Conservation (phyloP, 2,113 vertebrate genomes). For the Halichoeres trimaculatus region DNA sequence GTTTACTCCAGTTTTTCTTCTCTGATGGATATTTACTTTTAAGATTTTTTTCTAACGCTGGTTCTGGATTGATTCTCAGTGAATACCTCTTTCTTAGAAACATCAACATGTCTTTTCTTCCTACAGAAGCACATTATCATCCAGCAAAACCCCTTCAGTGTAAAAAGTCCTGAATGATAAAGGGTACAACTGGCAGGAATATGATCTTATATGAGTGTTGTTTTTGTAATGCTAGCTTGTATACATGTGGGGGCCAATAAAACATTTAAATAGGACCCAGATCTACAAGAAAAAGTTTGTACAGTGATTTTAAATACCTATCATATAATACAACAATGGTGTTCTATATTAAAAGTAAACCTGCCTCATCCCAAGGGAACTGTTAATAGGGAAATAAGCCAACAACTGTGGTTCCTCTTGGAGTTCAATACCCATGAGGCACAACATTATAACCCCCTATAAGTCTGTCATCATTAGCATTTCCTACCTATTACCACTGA, state of each 20-base stretch:
- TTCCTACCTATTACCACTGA: conserved; percentile 43
- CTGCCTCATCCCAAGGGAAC: background rate
- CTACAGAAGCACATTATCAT: no score
- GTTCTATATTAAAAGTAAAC: conserved; percentile 13
- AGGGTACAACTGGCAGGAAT: no score
- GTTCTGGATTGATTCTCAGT: no score
- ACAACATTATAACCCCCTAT: conserved; percentile 29
- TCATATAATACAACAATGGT: background rate
- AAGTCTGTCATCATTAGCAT: conserved; percentile 50
- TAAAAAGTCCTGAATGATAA: no score
- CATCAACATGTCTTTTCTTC: no score
- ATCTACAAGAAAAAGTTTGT: background rate
- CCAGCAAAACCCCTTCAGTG: no score
- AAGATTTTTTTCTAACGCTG: no score
- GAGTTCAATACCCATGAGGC: conserved; percentile 35
- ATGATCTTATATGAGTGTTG: background rate
- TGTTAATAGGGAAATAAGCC: background rate
- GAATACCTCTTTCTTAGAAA: no score
- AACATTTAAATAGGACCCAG: no score
- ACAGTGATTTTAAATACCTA: background rate
- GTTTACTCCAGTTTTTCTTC: conserved; percentile 2
- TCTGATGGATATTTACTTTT: no score
- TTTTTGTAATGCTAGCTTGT: background rate
- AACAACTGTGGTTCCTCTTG: conserved; percentile 11
- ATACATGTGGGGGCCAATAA: background rate